Evolutionary conservation across 2,888 invertebrate species (phyloP), one percentile per base, ranked within the genome.

Genomic region (Agriopis leucophaearia): DNA sequence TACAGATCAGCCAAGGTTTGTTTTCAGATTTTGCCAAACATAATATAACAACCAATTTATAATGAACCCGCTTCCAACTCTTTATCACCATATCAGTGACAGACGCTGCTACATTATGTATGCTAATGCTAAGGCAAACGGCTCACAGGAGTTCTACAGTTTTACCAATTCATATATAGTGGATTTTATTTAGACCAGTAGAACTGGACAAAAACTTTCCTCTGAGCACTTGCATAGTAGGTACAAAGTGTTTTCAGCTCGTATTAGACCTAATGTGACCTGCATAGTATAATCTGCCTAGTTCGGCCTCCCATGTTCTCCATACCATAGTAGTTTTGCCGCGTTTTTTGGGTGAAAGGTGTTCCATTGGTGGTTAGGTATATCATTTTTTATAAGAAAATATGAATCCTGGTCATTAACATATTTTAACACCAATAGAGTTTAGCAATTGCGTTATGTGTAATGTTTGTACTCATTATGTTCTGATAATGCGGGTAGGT

Each of bases 101-200:
- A 81, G 77, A 74, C 64, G 55, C 58, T 64, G 51, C 73, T 85
- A 71, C 69, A 78, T 85, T 81, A 85, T 85, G 78, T 76, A 85
- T 84, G 74, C 78, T 42, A 55, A 85, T 84, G 74, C 78, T 42
- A 55, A 36, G 61, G 52, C 71, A 63, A 64, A 56, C 13, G 71
- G 73, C 75, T 73, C n/a, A 16, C 36, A 27, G 38, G 48, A 50
- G 16, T 27, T 40, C 16, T 47, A 61, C 61, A 36, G 38, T 55
- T 48, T 55, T 55, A 55, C 62, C 7, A 13, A 55, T 55, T 40
- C n/a, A 40, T n/a, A n/a, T n/a, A n/a, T n/a, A 36, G 16, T 48
- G 48, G 27, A 12, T 48, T 42, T 42, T 55, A 27, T 42, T 55
- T 16, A 40, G 12, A 38, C 4, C 15, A 38, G 52, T 50, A 13